Percentiles rank a stretch among this genome's conserved stretches.
These are phyloP conservation scores for Sebastes oblongus DNA, from an alignment of 2,797 vertebrate species.

Conservation along the genomic window DNA sequence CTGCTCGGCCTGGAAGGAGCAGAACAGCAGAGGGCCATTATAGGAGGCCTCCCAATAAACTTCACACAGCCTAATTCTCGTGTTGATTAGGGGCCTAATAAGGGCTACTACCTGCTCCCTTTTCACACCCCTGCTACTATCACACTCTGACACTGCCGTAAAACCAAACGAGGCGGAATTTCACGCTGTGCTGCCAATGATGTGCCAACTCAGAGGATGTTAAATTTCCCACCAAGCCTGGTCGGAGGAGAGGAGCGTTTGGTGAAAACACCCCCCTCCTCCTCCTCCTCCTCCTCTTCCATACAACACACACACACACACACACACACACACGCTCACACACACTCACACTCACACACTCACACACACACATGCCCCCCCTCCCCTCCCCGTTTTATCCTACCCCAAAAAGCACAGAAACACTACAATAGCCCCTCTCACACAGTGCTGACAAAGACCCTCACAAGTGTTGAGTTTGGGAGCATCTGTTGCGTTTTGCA, in stretches of 20 bases:
- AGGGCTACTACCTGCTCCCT: slow-evolving; percentile 72
- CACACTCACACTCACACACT: too few species aligned
- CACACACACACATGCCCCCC: neutral
- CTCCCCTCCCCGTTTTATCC: slow-evolving; percentile 68
- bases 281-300: slow-evolving; percentile 2
- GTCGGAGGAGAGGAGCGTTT: slow-evolving; percentile 66
- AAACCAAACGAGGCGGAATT: slow-evolving; percentile 85
- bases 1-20: slow-evolving; percentile 70
- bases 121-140: slow-evolving; percentile 81
- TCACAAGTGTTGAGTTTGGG: slow-evolving; percentile 72
- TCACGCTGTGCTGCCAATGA: slow-evolving; percentile 82
- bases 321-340: too few species aligned
- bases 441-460: slow-evolving; percentile 78
- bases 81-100: slow-evolving; percentile 77
- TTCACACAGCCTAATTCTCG: slow-evolving; percentile 77
- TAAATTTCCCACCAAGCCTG: slow-evolving; percentile 81
- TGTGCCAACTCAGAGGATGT: slow-evolving; percentile 77
- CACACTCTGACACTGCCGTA: slow-evolving; percentile 78
- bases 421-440: slow-evolving; percentile 79
- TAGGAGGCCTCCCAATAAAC: slow-evolving; percentile 75
- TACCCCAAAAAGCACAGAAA: slow-evolving; percentile 71
- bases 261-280: slow-evolving; percentile 51
- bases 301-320: neutral
- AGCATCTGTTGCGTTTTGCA: slow-evolving; percentile 76
- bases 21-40: slow-evolving; percentile 51